These are phyloP conservation scores for Bactericera cockerelli DNA, from an alignment of 1,140 invertebrate genomes.

Conservation along the genomic window DNA sequence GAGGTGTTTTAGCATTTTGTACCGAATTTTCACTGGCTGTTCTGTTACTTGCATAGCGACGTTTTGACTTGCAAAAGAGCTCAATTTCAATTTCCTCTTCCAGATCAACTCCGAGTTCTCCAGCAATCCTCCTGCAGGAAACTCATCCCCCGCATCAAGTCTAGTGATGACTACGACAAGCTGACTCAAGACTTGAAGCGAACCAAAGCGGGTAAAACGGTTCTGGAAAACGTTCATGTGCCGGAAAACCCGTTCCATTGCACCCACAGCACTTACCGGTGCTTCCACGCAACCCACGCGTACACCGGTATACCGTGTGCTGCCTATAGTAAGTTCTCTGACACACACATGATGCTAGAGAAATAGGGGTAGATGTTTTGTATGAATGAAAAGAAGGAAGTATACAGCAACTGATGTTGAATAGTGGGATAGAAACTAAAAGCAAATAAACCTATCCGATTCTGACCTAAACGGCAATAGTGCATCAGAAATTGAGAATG, in stretches of 20 bases:
- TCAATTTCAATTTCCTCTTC: constrained; percentile 2
- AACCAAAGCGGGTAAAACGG: constrained; percentile 24
- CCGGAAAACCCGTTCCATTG: constrained; percentile 48
- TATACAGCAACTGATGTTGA: constrained; percentile 25
- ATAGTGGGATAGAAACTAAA: constrained; percentile 15
- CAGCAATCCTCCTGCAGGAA: constrained; percentile 40
- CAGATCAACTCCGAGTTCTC: constrained; percentile 56
- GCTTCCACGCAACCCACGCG: constrained; percentile 75
- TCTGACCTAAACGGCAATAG: no score
- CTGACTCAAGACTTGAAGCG: constrained; percentile 34
- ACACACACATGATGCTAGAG: no score
- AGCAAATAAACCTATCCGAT: no score
- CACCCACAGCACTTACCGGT: constrained; percentile 67
- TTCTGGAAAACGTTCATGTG: constrained; percentile 21
- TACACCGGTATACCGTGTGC: constrained; percentile 77
- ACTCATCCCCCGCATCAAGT: constrained; percentile 31
- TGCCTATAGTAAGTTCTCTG: constrained; percentile 54
- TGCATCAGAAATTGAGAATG: no score
- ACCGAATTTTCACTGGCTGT: no score
- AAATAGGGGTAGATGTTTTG: no score
- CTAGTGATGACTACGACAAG: constrained; percentile 41
- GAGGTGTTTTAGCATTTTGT: no score
- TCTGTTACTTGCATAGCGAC: no score
- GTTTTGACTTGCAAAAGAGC: no score
- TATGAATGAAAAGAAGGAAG: no score